Evolutionary conservation across 2,888 invertebrate genomes (phyloP).

Genomic region (Pyrrhosoma nymphula): DNA sequence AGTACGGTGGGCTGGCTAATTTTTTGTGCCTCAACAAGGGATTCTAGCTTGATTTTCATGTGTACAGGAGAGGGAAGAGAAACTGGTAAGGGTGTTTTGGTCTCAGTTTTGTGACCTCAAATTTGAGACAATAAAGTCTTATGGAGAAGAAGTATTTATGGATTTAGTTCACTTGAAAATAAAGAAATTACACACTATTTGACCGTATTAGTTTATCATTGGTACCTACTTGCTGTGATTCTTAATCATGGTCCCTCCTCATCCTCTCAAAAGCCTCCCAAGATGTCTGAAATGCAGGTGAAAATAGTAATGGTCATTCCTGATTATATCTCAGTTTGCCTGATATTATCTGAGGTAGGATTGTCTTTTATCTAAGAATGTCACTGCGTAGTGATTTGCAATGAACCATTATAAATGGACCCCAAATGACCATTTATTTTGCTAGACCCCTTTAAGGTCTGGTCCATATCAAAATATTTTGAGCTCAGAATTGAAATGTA

Average conservation of each 20-base stretch:
- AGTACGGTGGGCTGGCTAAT: not conserved
- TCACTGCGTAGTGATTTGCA: no score
- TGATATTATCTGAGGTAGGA: not conserved
- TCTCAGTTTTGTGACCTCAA: constrained; percentile 51
- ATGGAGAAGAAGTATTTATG: not conserved
- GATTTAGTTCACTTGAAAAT: not conserved
- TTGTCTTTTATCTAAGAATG: no score
- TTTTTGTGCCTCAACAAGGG: not conserved
- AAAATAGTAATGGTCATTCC: not conserved
- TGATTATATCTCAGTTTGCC: not conserved
- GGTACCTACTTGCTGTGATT: not conserved
- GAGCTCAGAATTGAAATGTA: no score
- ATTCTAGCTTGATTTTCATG: not conserved
- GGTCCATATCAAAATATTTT: no score
- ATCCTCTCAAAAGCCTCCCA: not conserved
- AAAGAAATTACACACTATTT: not conserved
- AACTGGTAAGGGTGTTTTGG: not conserved
- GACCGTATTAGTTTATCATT: not conserved
- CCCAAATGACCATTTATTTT: no score
- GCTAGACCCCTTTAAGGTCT: no score
- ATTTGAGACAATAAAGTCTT: constrained; percentile 46
- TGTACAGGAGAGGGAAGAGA: not conserved
- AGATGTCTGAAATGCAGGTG: not conserved
- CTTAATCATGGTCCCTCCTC: not conserved
- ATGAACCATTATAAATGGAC: no score